These are phyloP conservation scores for Therioaphis trifolii DNA, from an alignment of 2,888 invertebrate species.

Conservation along the genomic window DNA sequence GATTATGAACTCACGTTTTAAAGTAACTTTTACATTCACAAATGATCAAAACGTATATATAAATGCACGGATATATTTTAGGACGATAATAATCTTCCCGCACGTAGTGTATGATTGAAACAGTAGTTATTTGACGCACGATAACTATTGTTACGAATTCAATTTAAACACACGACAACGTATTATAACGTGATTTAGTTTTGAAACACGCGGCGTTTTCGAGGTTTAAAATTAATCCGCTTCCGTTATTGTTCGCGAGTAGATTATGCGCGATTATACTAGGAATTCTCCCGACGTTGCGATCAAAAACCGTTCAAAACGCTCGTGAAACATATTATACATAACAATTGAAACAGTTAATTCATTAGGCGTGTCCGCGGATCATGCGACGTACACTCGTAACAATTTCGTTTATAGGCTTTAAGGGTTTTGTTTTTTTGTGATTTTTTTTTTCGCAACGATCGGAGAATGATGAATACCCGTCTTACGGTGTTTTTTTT, in stretches of 20 bases:
- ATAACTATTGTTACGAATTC: background rate
- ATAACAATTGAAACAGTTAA: background rate
- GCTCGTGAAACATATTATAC: background rate
- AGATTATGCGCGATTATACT: background rate
- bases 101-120: too few relatives aligned
- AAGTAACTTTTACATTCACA: too few relatives aligned
- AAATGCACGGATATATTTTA: too few relatives aligned
- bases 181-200: too few relatives aligned
- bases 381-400: background rate
- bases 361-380: background rate
- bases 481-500: background rate
- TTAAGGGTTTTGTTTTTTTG: background rate
- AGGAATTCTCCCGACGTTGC: background rate
- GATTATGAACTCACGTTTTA: too few relatives aligned
- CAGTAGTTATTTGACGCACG: background rate
- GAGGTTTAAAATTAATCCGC: background rate
- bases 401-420: background rate
- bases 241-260: background rate
- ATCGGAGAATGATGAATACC: background rate
- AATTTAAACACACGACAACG: background rate
- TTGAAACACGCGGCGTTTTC: background rate
- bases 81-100: too few relatives aligned
- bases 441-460: background rate
- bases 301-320: background rate
- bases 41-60: too few relatives aligned